Base-by-base conservation (phyloP, 2,888 invertebrate genomes). In the Trisateles emortualis region DNA sequence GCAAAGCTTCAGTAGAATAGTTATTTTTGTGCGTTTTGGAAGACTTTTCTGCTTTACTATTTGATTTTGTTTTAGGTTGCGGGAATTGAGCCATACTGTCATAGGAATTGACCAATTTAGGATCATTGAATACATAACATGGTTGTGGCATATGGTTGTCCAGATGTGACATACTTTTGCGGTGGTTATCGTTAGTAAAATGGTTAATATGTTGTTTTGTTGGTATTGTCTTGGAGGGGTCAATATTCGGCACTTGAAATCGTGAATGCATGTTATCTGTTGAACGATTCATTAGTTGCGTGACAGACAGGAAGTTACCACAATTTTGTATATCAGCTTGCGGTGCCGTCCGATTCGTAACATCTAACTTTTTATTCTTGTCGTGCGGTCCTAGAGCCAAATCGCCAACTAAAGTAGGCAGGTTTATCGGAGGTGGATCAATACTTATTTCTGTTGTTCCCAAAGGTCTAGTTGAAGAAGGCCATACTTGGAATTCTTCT, bases 361-460 rank as follows among this genome's bases (percentile, higher is more conserved):
- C 64, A 50, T 91, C 91, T 33, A 73, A 60, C 66, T 74, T 86
- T 69, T 86, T 91, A 77, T 90, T 92, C 67, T 87, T 91, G 47
- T 92, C 92, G 51, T 92, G 92, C 9, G 92, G 92, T 0, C 92
- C 92, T 51, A 92, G 70, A 6, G 92, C 92, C 63, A 92, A 72
- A 68, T 92, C 92, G 19, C 92, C 92, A 22, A 92, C 87, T 59
- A 92, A 78, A 10, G 92, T 92, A 3, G 92, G 92, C 45, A 92
- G 73, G 68, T 92, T 92, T 11, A 92, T 89, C 11, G 92, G 92
- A 17, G 92, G 92, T 14, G 92, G 92, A 59, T 92, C 92, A 56
- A 92, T 92, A 62, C 88, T 91, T 45, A 92, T 89, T 81, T 92
- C 92, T 16, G 92, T 87, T 6, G 92, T 92, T 3, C 92, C 92